Percentiles rank a stretch among this genome's conserved stretches.
Conservation (phyloP, 2,888 invertebrate genomes). For the Calliopum simillimum region DNA sequence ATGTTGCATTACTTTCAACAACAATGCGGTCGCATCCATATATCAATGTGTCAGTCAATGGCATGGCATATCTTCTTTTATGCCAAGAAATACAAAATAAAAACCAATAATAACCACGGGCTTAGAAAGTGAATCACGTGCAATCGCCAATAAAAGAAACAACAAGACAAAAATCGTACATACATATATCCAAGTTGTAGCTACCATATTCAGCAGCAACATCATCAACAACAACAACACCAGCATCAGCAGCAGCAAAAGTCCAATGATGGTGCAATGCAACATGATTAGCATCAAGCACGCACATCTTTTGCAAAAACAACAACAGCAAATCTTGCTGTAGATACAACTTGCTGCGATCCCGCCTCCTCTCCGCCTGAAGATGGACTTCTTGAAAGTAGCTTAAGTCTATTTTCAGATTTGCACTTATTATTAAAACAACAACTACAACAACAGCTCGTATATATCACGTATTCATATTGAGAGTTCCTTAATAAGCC, state of each 20-base stretch:
- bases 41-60: constrained; percentile 25
- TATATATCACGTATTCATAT: constrained; percentile 24
- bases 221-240: constrained; percentile 10
- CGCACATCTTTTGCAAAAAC: constrained; percentile 29
- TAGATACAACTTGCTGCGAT: background rate
- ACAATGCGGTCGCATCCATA: background rate
- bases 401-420: too few species aligned
- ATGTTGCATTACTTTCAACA: background rate
- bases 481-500: constrained; percentile 57
- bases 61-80: background rate
- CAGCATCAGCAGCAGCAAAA: constrained; percentile 24
- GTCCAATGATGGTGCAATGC: constrained; percentile 10
- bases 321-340: background rate
- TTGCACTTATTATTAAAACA: too few species aligned
- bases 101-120: background rate
- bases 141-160: background rate
- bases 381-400: too few species aligned
- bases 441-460: background rate
- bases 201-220: constrained; percentile 38
- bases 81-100: too few species aligned
- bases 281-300: constrained; percentile 32
- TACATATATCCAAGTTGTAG: constrained; percentile 22
- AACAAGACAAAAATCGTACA: constrained; percentile 18
- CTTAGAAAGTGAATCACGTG: constrained; percentile 26
- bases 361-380: background rate